phyloP scores from a whole-genome alignment of 2,797 vertebrate genomes.

The Myiotriccus ornatus region DNA sequence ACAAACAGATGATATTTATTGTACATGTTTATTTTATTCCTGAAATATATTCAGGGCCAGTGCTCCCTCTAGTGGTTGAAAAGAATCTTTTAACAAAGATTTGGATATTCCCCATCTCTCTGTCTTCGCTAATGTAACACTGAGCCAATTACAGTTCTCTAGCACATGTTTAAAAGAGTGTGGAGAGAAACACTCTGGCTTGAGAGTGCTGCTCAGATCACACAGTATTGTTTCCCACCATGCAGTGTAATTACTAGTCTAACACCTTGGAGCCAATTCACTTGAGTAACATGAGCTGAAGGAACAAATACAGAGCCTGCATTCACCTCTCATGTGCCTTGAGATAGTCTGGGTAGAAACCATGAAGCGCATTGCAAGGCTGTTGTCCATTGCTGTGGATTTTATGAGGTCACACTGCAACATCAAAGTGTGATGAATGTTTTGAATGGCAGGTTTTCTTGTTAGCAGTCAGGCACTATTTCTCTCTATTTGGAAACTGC shows the following conservation, averaged over 20 bases:
- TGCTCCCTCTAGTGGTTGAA: slow-evolving; percentile 59
- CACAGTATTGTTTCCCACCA: not conserved
- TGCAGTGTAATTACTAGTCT: not conserved
- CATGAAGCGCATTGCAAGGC: not conserved
- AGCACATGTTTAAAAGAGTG: not conserved
- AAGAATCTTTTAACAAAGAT: not conserved
- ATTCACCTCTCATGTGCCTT: not conserved
- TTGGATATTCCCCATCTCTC: not conserved
- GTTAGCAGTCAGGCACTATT: not conserved
- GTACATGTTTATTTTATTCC: slow-evolving; percentile 21
- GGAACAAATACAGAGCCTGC: not conserved
- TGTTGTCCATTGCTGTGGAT: not conserved
- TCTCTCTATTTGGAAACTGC: not conserved
- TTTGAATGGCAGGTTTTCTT: not conserved
- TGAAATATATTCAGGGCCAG: not conserved
- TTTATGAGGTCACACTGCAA: not conserved
- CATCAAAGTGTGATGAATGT: not conserved
- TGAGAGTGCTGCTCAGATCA: not conserved
- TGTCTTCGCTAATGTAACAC: not conserved
- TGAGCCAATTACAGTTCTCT: not conserved
- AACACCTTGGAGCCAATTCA: not conserved
- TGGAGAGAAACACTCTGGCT: not conserved
- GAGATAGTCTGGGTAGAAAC: not conserved
- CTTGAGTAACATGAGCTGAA: not conserved
- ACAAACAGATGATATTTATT: slow-evolving; percentile 51